A percentile compares a stretch with the other conserved stretches of the same genome.
Conservation (phyloP, 2,888 invertebrate genomes). For the Tetramorium bicarinatum region DNA sequence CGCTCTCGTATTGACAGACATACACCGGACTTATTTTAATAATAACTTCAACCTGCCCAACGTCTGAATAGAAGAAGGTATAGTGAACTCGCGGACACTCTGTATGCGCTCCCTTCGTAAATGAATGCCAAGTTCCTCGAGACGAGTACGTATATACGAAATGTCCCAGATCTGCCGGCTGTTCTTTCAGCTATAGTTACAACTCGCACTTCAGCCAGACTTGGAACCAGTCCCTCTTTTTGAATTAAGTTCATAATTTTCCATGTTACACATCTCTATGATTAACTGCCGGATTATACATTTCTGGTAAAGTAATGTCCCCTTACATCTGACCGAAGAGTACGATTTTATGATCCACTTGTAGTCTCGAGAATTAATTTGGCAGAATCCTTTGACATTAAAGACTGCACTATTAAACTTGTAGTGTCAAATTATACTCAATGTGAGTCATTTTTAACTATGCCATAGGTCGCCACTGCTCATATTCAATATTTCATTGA, state of each 20-base stretch:
- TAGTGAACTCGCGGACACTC: constrained; percentile 27
- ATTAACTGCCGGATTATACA: constrained; percentile 17
- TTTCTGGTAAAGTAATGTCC: neutral
- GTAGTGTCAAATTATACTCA: no score
- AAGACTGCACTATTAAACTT: neutral
- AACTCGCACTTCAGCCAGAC: constrained; percentile 12
- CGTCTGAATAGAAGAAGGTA: neutral
- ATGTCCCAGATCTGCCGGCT: constrained; percentile 32
- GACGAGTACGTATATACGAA: constrained; percentile 23
- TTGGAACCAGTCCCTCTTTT: constrained; percentile 9
- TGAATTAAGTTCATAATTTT: constrained; percentile 11
- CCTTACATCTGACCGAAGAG: neutral
- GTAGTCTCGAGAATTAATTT: neutral
- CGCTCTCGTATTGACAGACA: neutral
- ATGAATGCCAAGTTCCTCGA: constrained; percentile 31
- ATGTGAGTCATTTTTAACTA: no score
- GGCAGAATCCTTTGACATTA: neutral
- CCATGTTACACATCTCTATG: neutral
- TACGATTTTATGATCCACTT: neutral
- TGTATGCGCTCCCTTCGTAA: constrained; percentile 22
- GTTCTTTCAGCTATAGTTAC: constrained; percentile 17
- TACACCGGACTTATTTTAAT: neutral
- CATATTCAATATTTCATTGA: no score
- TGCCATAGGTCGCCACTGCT: no score
- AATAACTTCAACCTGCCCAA: neutral